These are phyloP conservation scores for Platichthys stellatus DNA, from an alignment of 2,113 vertebrate genomes.

Conservation along the genomic window DNA sequence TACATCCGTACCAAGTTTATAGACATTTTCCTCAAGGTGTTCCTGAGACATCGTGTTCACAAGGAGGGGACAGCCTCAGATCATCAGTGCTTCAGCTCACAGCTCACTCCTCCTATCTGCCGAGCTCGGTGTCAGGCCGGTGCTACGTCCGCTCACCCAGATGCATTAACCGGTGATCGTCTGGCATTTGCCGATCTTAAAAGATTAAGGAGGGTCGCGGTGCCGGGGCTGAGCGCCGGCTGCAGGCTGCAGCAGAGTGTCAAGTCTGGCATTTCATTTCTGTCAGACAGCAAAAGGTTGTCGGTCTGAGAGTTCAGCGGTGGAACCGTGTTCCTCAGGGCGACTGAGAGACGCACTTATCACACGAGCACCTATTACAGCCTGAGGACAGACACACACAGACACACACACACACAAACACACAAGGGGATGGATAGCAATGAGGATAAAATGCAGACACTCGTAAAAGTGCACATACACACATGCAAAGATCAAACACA, in stretches of 20 bases:
- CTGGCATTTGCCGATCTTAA: conserved; percentile 28
- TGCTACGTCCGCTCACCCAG: not conserved
- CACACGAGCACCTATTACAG: conserved; percentile 49
- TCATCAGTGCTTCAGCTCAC: not conserved
- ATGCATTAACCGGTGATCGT: conserved; percentile 9
- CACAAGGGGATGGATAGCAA: not conserved
- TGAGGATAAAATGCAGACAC: not conserved
- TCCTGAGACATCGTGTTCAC: no score
- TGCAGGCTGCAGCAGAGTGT: conserved; percentile 21
- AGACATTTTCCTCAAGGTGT: no score
- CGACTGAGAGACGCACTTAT: conserved; percentile 32
- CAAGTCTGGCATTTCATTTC: conserved; percentile 48
- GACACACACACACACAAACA: conserved; percentile 20
- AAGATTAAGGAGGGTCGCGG: conserved; percentile 23
- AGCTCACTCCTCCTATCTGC: not conserved
- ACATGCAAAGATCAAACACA: conserved; percentile 7
- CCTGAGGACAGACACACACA: conserved; percentile 11
- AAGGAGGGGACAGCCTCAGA: no score
- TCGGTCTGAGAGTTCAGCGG: conserved; percentile 18
- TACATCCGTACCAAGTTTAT: no score
- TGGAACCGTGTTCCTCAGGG: conserved; percentile 26
- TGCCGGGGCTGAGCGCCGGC: not conserved
- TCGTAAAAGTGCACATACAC: not conserved
- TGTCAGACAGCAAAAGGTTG: conserved; percentile 37
- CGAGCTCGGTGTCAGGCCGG: not conserved